phyloP scores from a whole-genome alignment of 2,888 invertebrate species.

The Elaeidobius kamerunicus region DNA sequence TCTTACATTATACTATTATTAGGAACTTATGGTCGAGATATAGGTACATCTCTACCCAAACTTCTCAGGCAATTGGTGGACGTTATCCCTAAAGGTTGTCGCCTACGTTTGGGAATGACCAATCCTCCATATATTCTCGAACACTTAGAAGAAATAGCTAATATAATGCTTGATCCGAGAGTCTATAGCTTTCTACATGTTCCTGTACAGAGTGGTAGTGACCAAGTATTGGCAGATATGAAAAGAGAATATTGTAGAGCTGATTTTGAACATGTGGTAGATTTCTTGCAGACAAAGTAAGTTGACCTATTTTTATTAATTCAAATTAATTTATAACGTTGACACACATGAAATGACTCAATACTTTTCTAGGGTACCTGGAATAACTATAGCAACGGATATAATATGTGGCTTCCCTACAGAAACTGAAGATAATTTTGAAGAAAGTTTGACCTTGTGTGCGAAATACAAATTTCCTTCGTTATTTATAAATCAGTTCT shows the following conservation, averaged over 20 bases:
- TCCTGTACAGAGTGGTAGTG: slow-evolving; percentile 97
- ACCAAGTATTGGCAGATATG: slow-evolving; percentile 92
- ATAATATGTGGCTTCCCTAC: slow-evolving; percentile 99
- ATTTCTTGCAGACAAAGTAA: slow-evolving; percentile 72
- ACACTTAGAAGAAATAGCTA: slow-evolving; percentile 85
- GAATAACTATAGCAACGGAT: slow-evolving; percentile 94
- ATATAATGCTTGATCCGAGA: slow-evolving; percentile 80
- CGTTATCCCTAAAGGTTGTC: slow-evolving; percentile 69
- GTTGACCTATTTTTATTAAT: slow-evolving; percentile 26
- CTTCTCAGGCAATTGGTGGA: slow-evolving; percentile 82
- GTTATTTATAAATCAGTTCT: slow-evolving; percentile 98
- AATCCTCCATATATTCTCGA: slow-evolving; percentile 98
- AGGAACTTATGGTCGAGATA: slow-evolving; percentile 92
- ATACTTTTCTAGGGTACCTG: slow-evolving; percentile 67
- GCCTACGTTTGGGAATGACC: slow-evolving; percentile 93
- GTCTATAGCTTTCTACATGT: slow-evolving; percentile 97
- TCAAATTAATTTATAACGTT: too few relatives aligned
- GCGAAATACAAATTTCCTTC: slow-evolving; percentile 85
- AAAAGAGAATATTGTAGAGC: slow-evolving; percentile 88
- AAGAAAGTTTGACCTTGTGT: slow-evolving; percentile 81
- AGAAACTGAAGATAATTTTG: slow-evolving; percentile 87
- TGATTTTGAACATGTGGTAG: slow-evolving; percentile 87
- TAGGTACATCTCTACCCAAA: slow-evolving; percentile 83
- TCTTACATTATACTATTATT: too few relatives aligned
- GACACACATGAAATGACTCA: too few relatives aligned